A percentile compares a stretch with the other conserved stretches of the same genome.
Conservation (phyloP, 2,113 vertebrate species). For the Gulo gulo region DNA sequence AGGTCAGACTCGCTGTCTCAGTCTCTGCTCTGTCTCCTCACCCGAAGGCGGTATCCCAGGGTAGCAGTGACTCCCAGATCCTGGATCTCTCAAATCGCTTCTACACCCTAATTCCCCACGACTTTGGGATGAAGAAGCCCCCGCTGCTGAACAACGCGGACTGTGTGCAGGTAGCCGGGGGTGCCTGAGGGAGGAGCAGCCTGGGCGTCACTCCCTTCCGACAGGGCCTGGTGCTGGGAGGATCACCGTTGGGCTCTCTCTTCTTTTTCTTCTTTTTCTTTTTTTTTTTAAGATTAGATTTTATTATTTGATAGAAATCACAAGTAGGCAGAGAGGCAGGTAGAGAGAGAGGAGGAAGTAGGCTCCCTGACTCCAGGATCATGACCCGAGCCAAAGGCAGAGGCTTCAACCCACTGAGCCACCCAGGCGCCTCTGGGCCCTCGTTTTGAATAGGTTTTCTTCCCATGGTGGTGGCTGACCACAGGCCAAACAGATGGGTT, state of each 20-base stretch:
- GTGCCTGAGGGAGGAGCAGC: too few relatives aligned
- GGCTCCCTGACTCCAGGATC: too few relatives aligned
- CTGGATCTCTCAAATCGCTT: slow-evolving; percentile 98
- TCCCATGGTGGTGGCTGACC: not conserved
- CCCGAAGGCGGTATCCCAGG: slow-evolving; percentile 90
- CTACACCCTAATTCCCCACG: slow-evolving; percentile 97
- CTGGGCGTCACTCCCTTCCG: not conserved
- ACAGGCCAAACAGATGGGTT: not conserved
- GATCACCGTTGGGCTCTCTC: not conserved
- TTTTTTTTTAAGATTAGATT: too few relatives aligned
- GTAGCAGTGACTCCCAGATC: slow-evolving; percentile 89
- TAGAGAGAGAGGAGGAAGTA: too few relatives aligned
- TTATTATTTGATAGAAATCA: too few relatives aligned
- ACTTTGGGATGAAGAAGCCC: slow-evolving; percentile 99
- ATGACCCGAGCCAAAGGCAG: too few relatives aligned
- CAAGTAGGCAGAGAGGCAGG: too few relatives aligned
- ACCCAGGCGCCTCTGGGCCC: too few relatives aligned
- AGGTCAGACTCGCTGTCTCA: not conserved
- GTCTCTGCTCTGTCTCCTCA: not conserved
- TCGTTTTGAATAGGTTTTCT: not conserved
- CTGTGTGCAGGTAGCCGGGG: slow-evolving; percentile 90
- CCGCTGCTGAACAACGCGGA: slow-evolving; percentile 92
- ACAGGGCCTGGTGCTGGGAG: not conserved
- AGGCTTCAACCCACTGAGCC: too few relatives aligned
- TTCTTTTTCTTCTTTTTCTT: too few relatives aligned